A percentile compares a stretch with the other conserved stretches of the same genome.
These are phyloP conservation scores for Raja brachyura DNA, from an alignment of 2,113 vertebrate species.

Conservation along the genomic window DNA sequence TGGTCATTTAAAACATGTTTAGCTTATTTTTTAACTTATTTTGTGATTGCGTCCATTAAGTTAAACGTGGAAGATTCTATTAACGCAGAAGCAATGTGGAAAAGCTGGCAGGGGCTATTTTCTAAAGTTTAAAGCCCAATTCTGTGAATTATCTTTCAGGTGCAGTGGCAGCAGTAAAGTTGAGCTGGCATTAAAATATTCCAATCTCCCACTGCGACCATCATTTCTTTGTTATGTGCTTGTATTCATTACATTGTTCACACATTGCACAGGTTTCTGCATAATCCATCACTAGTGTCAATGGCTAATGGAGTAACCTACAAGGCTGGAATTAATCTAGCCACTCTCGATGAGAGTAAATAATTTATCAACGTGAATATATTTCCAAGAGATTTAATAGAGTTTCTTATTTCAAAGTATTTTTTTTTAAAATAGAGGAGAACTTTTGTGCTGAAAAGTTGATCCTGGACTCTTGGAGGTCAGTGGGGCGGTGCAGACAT, in stretches of 20 bases:
- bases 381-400: neutral
- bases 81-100: neutral
- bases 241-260: neutral
- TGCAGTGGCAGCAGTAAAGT: neutral
- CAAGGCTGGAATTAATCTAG: neutral
- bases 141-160: neutral
- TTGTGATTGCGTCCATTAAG: neutral
- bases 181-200: neutral
- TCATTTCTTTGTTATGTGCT: neutral
- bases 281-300: neutral
- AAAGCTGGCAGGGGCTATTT: neutral
- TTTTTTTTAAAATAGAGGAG: too few species aligned
- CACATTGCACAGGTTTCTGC: neutral
- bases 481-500: too few species aligned
- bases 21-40: neutral
- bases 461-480: too few species aligned
- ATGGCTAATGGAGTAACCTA: neutral
- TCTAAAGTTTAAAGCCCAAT: too few species aligned
- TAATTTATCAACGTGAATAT: neutral
- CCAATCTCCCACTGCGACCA: neutral
- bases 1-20: neutral
- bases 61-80: neutral
- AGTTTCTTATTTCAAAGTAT: neutral
- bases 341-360: neutral
- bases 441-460: too few species aligned